phyloP scores from a whole-genome alignment of 2,888 invertebrate genomes.

The Luffia ferchaultella region DNA sequence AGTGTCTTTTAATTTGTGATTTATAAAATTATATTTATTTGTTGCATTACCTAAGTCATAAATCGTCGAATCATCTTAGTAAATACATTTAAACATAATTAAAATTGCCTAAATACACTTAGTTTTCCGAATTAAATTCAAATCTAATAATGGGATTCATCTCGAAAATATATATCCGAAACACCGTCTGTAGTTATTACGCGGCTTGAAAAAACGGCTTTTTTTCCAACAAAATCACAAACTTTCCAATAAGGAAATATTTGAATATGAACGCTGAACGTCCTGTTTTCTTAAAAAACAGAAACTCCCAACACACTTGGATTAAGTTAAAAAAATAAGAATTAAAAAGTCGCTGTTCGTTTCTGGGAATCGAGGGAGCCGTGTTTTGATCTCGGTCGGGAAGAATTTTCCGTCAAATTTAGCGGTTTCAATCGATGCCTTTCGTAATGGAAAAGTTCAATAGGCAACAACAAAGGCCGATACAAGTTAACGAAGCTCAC shows the following conservation, averaged over 20 bases:
- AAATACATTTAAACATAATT: too few relatives aligned
- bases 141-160: too few relatives aligned
- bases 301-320: conserved; percentile 39
- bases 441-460: conserved; percentile 62
- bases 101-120: too few relatives aligned
- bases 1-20: too few relatives aligned
- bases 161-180: too few relatives aligned
- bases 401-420: conserved; percentile 51
- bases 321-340: conserved; percentile 42
- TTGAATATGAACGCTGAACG: conserved; percentile 3
- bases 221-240: neutral
- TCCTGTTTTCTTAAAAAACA: conserved; percentile 23
- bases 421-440: conserved; percentile 56
- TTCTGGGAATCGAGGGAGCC: conserved; percentile 22
- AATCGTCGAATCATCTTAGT: too few relatives aligned
- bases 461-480: conserved; percentile 58
- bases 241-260: too few relatives aligned
- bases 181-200: too few relatives aligned
- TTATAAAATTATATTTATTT: too few relatives aligned
- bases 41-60: too few relatives aligned
- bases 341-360: conserved; percentile 31
- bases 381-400: conserved; percentile 27
- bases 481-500: conserved; percentile 61
- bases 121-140: too few relatives aligned
- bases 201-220: neutral